These are phyloP conservation scores for Pundamilia nyererei DNA, from an alignment of 2,113 vertebrate species.

Conservation along the genomic window DNA sequence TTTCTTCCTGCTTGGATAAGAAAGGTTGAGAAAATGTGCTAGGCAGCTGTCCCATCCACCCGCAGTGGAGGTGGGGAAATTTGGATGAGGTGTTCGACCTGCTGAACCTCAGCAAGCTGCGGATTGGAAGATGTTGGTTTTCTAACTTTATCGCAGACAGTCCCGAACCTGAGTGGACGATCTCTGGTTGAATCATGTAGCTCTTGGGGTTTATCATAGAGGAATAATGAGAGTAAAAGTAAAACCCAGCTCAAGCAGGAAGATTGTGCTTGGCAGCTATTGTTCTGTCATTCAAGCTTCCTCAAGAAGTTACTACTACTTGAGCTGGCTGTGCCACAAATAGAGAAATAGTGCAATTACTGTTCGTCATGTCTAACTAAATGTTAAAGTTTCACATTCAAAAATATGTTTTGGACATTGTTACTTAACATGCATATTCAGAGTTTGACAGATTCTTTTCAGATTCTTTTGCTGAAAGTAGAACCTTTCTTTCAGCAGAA, in stretches of 20 bases:
- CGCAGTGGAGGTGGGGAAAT: neutral
- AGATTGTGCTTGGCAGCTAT: neutral
- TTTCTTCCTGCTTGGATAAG: constrained; percentile 32
- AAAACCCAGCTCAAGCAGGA: neutral
- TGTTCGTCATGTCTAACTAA: neutral
- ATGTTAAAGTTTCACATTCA: neutral
- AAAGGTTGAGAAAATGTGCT: constrained; percentile 7
- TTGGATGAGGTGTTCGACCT: neutral
- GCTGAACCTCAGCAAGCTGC: neutral
- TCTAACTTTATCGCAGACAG: neutral
- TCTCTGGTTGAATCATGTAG: neutral
- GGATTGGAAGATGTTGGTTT: neutral
- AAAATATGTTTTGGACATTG: neutral
- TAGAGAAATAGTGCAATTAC: neutral
- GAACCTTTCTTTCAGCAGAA: neutral
- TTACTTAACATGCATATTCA: neutral
- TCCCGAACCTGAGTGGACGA: neutral
- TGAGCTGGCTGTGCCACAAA: neutral
- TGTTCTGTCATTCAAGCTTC: neutral
- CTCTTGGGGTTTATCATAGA: neutral
- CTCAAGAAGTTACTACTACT: neutral
- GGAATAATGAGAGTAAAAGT: neutral
- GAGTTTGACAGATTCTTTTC: neutral
- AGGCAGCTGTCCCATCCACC: constrained; percentile 16
- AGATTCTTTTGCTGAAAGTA: neutral